Percentiles rank a stretch among this genome's conserved stretches.
Conservation (phyloP, 2,113 vertebrate genomes). For the Catharus bicknelli region DNA sequence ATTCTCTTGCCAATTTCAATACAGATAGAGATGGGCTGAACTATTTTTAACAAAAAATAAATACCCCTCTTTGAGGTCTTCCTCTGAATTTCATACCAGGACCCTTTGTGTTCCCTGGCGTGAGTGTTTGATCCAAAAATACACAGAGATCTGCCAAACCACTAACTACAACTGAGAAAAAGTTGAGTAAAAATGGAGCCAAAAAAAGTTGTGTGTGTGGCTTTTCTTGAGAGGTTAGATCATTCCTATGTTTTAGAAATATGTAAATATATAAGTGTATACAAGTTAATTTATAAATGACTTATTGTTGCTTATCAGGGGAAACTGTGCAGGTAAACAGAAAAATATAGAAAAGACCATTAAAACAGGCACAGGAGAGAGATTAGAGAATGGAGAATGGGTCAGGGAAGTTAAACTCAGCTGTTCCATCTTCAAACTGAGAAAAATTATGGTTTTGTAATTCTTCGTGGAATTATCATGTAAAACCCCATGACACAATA, state of each 20-base stretch:
- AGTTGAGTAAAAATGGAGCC: constrained; percentile 56
- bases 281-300: not conserved
- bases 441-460: not conserved
- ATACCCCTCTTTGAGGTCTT: constrained; percentile 77
- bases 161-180: constrained; percentile 76
- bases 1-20: constrained; percentile 75
- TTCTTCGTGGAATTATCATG: not conserved
- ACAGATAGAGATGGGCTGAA: constrained; percentile 76
- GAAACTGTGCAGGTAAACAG: not conserved
- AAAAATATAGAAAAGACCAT: not conserved
- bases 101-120: constrained; percentile 76
- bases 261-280: constrained; percentile 3
- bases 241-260: constrained; percentile 41
- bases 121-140: constrained; percentile 80
- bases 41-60: constrained; percentile 83
- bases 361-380: not conserved
- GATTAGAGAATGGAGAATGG: not conserved
- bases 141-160: constrained; percentile 75
- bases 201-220: constrained; percentile 56
- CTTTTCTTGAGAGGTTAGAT: constrained; percentile 60
- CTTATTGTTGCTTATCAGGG: not conserved
- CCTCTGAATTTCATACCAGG: constrained; percentile 75
- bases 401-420: not conserved
- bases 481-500: constrained; percentile 18
- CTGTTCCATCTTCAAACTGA: not conserved